These are phyloP conservation scores for Falco peregrinus DNA, from an alignment of 2,797 vertebrate genomes.

Conservation along the genomic window DNA sequence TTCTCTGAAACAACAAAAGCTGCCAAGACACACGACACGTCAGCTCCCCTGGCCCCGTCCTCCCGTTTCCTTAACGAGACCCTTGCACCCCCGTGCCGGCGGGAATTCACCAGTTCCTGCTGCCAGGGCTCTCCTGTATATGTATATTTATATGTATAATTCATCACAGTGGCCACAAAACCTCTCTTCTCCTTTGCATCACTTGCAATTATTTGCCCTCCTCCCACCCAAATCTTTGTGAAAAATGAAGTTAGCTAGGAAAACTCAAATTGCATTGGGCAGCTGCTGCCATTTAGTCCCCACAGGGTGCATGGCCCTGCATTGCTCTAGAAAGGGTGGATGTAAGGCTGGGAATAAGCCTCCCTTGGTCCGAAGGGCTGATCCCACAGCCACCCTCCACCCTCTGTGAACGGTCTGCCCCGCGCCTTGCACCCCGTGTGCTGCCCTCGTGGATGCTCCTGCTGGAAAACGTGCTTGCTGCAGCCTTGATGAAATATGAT, in stretches of 20 bases:
- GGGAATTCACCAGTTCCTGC: not conserved
- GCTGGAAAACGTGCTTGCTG: fast-evolving
- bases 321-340: fast-evolving
- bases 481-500: not conserved
- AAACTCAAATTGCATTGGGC: fast-evolving
- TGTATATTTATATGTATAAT: not conserved
- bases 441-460: not conserved
- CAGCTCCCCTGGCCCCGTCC: not conserved
- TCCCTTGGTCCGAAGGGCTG: fast-evolving
- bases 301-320: fast-evolving
- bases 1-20: not conserved
- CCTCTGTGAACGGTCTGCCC: not conserved
- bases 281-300: not conserved
- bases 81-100: fast-evolving
- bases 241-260: not conserved
- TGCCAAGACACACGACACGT: not conserved
- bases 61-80: fast-evolving
- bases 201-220: too few species aligned
- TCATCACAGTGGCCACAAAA: not conserved
- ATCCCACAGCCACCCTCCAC: not conserved
- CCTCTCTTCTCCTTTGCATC: not conserved
- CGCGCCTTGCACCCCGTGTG: not conserved
- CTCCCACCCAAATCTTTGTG: too few species aligned
- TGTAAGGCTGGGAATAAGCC: not conserved
- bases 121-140: not conserved